Percentiles rank a stretch among this genome's conserved stretches.
Conservation (phyloP, 2,113 vertebrate species). For the Myanophis thanlyinensis region DNA sequence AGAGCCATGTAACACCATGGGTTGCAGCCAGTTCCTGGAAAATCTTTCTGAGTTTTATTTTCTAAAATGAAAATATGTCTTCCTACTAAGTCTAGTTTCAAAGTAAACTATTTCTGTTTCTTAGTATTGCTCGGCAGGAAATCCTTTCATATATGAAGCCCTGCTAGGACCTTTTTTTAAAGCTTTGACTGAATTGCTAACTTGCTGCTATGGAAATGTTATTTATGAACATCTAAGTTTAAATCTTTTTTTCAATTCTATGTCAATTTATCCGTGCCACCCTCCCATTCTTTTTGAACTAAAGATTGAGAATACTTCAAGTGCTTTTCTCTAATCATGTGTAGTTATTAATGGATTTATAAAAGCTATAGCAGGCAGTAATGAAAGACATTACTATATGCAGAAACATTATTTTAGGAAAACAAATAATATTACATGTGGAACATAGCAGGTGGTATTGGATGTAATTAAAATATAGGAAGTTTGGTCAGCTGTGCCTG, state of each 20-base stretch:
- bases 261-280: background rate
- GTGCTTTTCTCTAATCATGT: constrained; percentile 37
- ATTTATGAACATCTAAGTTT: constrained; percentile 16
- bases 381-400: constrained; percentile 22
- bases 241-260: constrained; percentile 1
- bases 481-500: background rate
- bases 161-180: too few relatives aligned
- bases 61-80: background rate
- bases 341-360: constrained; percentile 22
- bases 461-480: constrained; percentile 28
- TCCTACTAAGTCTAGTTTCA: background rate
- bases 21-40: background rate
- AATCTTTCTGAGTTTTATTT: background rate
- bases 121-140: background rate
- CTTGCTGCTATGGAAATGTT: constrained; percentile 11
- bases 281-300: background rate
- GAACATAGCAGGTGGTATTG: constrained; percentile 15
- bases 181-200: background rate
- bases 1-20: background rate
- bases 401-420: constrained; percentile 31
- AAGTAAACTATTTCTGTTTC: background rate
- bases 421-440: constrained; percentile 31
- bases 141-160: background rate
- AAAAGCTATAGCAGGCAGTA: constrained; percentile 18
- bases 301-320: background rate